Base-by-base conservation (phyloP, 2,888 invertebrate species). In the Chrysotoxum bicinctum region DNA sequence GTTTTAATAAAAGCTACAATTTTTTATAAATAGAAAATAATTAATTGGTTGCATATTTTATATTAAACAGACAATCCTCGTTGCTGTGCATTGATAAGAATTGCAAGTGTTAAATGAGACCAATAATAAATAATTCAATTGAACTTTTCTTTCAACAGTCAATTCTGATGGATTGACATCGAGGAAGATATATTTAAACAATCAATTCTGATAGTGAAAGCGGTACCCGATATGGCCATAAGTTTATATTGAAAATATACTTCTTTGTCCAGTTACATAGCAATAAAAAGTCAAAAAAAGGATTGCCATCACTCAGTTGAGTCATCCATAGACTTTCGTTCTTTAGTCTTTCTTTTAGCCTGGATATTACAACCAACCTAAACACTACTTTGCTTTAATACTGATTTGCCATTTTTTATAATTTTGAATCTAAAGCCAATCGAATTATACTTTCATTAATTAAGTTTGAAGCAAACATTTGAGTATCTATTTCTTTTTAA, bases 51-150 rank as follows among this genome's bases (percentile, higher is more conserved):
- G 45, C 69, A 52, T 60, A 10, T 30, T 73, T 54, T 16, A 37
- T 37, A 45, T 45, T 52, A 45, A 76, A 76, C 80, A 40, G 84
- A 50, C 76, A 85, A 73, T 45, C 84, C 72, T 79, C 37, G 50
- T n/a, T 64, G 66, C 43, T 81, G 84, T 75, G 80, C 43, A 16
- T 76, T 72, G 84, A 85, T 80, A 85, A 76, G 74, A 64, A 19
- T 26, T 58, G 40, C 19, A 69, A 45, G 64, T 69, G 48, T 26
- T 69, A 60, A 50, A 23, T 23, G 50, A 16, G 14, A 58, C 32
- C 50, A 35, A 50, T 66, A 66, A 45, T n/a, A n/a, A 30, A 32
- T 32, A 37, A 37, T 64, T 32, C 0, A 50, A 45, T 14, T 30
- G 66, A 50, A 35, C 19, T 21, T 50, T 35, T 32, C 45, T 30